Conservation (phyloP, 2,888 invertebrate species). For the Rhingia rostrata region DNA sequence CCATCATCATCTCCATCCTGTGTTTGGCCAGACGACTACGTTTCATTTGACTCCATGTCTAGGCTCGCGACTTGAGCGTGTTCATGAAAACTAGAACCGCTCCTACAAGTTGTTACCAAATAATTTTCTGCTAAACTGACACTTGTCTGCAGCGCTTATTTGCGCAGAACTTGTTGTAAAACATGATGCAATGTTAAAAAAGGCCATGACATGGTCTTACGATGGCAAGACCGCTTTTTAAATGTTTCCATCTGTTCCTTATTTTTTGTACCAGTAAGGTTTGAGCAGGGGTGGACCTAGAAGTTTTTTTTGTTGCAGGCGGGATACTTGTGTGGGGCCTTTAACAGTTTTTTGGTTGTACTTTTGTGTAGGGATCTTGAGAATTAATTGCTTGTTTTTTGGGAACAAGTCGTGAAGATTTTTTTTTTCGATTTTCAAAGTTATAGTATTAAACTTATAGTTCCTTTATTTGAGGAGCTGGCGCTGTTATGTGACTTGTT, state of each 20-base stretch:
- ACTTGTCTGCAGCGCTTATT: conserved; percentile 26
- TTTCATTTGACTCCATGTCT: conserved; percentile 17
- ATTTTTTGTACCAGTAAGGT: background rate
- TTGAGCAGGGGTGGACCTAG: background rate
- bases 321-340: background rate
- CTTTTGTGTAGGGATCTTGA: too few species aligned
- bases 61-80: conserved; percentile 11
- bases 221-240: background rate
- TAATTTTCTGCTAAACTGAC: conserved; percentile 2
- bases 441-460: too few species aligned
- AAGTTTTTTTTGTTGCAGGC: background rate
- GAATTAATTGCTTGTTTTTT: too few species aligned
- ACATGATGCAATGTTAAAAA: conserved; percentile 27
- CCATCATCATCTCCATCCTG: conserved; percentile 6
- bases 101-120: conserved; percentile 31
- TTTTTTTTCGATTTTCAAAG: too few species aligned
- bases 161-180: conserved; percentile 33
- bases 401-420: too few species aligned
- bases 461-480: too few species aligned
- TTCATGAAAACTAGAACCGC: conserved; percentile 7
- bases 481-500: too few species aligned
- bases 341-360: too few species aligned
- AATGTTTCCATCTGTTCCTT: background rate
- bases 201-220: background rate
- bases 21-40: conserved; percentile 2